Evolutionary conservation across 2,797 vertebrate genomes (phyloP).

Genomic region (Sebastes matsubarae): DNA sequence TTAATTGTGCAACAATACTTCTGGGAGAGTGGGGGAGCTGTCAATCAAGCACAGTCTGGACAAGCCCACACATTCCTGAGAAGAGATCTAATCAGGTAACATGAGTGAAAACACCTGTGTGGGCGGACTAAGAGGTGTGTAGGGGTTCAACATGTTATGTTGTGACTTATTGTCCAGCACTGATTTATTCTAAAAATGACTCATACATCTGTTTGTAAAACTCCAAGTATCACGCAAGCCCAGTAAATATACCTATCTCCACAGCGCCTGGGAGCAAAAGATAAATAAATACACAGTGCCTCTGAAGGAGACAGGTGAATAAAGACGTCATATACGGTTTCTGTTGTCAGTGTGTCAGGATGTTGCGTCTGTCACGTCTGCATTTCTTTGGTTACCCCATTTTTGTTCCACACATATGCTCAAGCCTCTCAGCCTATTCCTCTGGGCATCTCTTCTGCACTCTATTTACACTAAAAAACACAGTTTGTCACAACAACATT

Average conservation of each 20-base stretch:
- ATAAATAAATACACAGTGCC: background rate
- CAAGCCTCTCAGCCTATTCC: slow-evolving; percentile 11
- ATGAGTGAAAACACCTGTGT: background rate
- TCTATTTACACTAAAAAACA: slow-evolving; percentile 21
- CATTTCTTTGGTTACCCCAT: slow-evolving; percentile 18
- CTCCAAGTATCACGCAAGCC: background rate
- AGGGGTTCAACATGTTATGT: background rate
- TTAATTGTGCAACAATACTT: no score
- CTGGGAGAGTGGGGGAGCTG: background rate
- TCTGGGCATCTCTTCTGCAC: background rate
- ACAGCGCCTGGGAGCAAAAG: background rate
- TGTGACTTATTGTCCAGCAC: background rate
- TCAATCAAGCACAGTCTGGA: background rate
- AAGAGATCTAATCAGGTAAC: background rate
- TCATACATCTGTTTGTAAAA: background rate
- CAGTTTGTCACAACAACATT: slow-evolving; percentile 34
- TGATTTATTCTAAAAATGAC: background rate
- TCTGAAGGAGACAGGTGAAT: background rate
- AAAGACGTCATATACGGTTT: background rate
- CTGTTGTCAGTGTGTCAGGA: background rate
- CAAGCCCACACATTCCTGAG: no score
- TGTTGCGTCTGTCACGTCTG: slow-evolving; percentile 16
- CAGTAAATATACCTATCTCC: background rate
- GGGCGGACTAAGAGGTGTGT: background rate
- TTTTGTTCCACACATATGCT: slow-evolving; percentile 14